These are phyloP conservation scores for Galendromus occidentalis DNA, from an alignment of 1,140 invertebrate genomes.

Conservation along the genomic window DNA sequence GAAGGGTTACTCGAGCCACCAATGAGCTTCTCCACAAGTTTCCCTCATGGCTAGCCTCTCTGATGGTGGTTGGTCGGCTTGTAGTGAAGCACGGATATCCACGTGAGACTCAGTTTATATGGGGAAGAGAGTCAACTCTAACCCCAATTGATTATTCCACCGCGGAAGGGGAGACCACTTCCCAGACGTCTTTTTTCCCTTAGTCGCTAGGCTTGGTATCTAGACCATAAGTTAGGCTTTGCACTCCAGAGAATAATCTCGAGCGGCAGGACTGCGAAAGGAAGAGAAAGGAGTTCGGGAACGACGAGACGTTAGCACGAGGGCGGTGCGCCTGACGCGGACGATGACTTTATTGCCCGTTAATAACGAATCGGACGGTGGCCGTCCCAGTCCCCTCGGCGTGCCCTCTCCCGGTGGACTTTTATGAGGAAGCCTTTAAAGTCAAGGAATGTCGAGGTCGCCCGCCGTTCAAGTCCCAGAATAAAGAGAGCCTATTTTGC, in stretches of 20 bases:
- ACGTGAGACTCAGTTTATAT: no score
- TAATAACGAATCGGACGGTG: background rate
- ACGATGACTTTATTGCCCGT: constrained; percentile 8
- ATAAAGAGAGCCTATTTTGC: no score
- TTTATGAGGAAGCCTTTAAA: constrained; percentile 9
- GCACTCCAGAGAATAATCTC: constrained; percentile 5
- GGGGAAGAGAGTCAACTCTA: background rate
- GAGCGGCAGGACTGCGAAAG: background rate
- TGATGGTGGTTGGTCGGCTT: no score
- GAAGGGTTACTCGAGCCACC: no score
- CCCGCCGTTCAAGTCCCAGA: no score
- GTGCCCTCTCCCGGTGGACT: background rate
- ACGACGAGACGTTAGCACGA: background rate
- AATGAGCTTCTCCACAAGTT: no score
- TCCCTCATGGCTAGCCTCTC: no score
- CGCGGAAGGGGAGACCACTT: no score
- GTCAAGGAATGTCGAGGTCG: background rate
- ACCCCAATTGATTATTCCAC: constrained; percentile 11
- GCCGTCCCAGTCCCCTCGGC: background rate
- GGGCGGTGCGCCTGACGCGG: background rate
- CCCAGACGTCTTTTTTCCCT: background rate
- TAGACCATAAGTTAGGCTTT: constrained; percentile 7
- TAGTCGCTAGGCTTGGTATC: background rate
- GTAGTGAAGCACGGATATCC: no score
- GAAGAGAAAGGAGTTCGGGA: background rate